phyloP scores from a whole-genome alignment of 2,113 vertebrate species.

The Tretioscincus oriximinensis region DNA sequence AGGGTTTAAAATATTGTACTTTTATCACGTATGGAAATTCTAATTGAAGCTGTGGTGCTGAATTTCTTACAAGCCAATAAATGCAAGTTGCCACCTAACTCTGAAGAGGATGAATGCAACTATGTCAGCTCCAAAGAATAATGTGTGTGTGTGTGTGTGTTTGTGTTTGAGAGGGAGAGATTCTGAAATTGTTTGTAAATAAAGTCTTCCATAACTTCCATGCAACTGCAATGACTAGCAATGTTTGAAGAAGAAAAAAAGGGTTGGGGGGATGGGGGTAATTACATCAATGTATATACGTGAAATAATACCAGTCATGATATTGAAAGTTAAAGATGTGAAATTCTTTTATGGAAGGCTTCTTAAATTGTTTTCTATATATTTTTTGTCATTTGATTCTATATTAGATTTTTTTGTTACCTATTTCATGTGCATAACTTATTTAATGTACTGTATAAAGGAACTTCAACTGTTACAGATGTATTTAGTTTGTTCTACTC shows the following conservation, averaged over 20 bases:
- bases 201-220: constrained; percentile 64
- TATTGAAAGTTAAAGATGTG: constrained; percentile 58
- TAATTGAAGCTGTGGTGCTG: neutral
- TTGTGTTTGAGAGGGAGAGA: neutral
- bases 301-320: constrained; percentile 57
- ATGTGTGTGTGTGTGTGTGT: neutral
- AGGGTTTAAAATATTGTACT: fast-evolving
- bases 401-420: constrained; percentile 74
- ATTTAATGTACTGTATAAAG: constrained; percentile 82
- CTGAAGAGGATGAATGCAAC: fast-evolving
- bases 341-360: constrained; percentile 49
- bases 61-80: neutral
- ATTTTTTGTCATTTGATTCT: constrained; percentile 69
- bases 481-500: constrained; percentile 83
- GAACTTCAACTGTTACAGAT: constrained; percentile 76
- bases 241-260: constrained; percentile 28
- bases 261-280: too few relatives aligned
- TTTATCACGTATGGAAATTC: fast-evolving
- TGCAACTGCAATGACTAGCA: constrained; percentile 25
- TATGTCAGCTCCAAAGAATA: neutral
- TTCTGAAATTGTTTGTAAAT: constrained; percentile 55
- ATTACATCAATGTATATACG: constrained; percentile 58
- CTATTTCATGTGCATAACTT: constrained; percentile 78
- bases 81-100: neutral
- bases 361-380: constrained; percentile 58